Evolutionary conservation across 2,797 vertebrate species (phyloP).

Genomic region (Benthosema pterotum): DNA sequence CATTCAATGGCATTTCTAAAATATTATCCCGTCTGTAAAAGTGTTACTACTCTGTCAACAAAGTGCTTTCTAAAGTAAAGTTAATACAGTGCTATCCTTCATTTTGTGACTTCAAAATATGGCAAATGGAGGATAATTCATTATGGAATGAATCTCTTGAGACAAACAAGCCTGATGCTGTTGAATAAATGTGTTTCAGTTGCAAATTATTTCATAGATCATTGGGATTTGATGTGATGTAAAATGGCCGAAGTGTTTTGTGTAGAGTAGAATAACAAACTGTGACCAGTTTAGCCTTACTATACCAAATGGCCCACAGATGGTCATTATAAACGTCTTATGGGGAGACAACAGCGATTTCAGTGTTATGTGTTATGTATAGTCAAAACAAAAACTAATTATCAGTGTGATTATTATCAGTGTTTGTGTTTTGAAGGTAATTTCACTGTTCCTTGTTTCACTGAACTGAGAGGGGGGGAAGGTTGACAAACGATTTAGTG

Average conservation of each 20-base stretch:
- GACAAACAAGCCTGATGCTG: constrained; percentile 38
- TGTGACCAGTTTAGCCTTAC: constrained; percentile 76
- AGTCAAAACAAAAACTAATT: constrained; percentile 42
- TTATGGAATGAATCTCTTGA: constrained; percentile 29
- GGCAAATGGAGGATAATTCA: constrained; percentile 25
- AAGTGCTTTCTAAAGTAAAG: constrained; percentile 38
- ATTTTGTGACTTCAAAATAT: constrained; percentile 26
- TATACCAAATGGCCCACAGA: constrained; percentile 55
- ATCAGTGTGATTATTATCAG: constrained; percentile 33
- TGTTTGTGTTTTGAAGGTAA: constrained; percentile 62
- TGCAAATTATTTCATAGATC: constrained; percentile 35
- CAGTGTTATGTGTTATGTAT: constrained; percentile 54
- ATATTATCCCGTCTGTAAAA: constrained; percentile 29
- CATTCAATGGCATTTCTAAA: not conserved
- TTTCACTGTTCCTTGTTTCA: constrained; percentile 46
- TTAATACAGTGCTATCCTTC: constrained; percentile 17
- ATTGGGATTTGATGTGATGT: constrained; percentile 55
- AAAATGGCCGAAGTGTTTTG: constrained; percentile 63
- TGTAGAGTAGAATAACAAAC: constrained; percentile 70
- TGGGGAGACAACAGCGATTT: constrained; percentile 59
- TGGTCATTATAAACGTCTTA: constrained; percentile 52
- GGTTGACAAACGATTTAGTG: not conserved
- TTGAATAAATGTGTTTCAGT: constrained; percentile 52
- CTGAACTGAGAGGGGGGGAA: constrained; percentile 34
- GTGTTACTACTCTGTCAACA: constrained; percentile 17